These are phyloP conservation scores for Margarornis squamiger DNA, from an alignment of 2,797 vertebrate species.

Conservation along the genomic window DNA sequence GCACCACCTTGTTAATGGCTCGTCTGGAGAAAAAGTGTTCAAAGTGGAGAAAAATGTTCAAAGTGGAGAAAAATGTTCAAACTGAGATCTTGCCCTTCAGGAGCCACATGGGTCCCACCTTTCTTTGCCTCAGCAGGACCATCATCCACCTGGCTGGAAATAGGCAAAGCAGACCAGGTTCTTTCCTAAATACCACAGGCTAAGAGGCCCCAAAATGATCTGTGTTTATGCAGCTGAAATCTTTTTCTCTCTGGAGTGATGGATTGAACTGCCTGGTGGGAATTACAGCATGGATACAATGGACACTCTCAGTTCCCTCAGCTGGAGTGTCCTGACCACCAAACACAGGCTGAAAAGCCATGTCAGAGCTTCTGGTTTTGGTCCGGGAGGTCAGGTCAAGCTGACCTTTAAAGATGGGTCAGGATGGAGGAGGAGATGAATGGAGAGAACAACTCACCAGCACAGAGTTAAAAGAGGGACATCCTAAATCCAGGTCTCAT, in stretches of 20 bases:
- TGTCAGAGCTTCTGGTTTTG: neutral
- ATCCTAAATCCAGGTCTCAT: neutral
- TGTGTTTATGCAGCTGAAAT: neutral
- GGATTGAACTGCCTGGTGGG: neutral
- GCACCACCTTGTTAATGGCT: neutral
- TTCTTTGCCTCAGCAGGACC: neutral
- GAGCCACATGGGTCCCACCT: neutral
- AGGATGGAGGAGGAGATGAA: neutral
- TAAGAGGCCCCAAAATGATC: neutral
- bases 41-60: neutral
- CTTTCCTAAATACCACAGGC: neutral
- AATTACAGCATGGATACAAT: neutral
- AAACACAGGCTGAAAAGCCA: neutral
- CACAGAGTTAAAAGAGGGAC: neutral
- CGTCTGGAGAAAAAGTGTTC: neutral
- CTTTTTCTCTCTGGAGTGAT: neutral
- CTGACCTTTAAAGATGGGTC: neutral
- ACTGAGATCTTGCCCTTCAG: neutral
- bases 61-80: neutral
- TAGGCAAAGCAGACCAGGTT: neutral
- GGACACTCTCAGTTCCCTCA: neutral
- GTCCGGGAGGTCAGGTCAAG: neutral
- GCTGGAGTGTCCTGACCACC: neutral
- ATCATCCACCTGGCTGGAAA: neutral
- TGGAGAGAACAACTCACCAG: neutral